Evolutionary conservation across 2,888 invertebrate species (phyloP).

Genomic region (Syritta pipiens): DNA sequence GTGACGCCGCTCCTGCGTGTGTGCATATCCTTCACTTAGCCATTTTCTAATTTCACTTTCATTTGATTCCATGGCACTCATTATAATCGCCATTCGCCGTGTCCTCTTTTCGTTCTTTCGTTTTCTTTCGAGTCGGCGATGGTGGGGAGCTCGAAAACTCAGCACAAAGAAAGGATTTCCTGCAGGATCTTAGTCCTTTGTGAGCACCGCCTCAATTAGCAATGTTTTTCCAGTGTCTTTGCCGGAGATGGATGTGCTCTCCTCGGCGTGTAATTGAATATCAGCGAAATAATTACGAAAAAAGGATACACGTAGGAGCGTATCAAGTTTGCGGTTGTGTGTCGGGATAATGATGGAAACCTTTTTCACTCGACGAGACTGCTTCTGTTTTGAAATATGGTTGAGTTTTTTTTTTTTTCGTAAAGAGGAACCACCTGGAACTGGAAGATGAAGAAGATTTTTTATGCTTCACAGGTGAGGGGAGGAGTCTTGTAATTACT

Average conservation of each 20-base stretch:
- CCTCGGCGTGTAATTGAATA: background rate
- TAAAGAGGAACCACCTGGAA: background rate
- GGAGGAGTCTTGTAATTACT: background rate
- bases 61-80: slow-evolving; percentile 24
- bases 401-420: background rate
- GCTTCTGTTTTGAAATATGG: background rate
- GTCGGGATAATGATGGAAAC: slow-evolving; percentile 1
- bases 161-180: too few species aligned
- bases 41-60: slow-evolving; percentile 34
- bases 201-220: too few species aligned
- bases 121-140: background rate
- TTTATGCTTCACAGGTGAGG: too few species aligned
- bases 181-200: too few species aligned
- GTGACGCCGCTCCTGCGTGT: background rate
- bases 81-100: slow-evolving; percentile 14
- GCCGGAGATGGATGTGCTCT: background rate
- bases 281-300: background rate
- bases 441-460: too few species aligned
- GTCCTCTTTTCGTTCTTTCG: too few species aligned
- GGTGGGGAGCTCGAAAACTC: background rate
- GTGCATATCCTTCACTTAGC: slow-evolving; percentile 7
- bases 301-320: background rate
- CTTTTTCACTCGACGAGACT: background rate
- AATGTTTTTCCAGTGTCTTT: too few species aligned
- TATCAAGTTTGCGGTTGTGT: background rate